These are phyloP conservation scores for Crenichthys baileyi DNA, from an alignment of 2,797 vertebrate species.

Conservation along the genomic window DNA sequence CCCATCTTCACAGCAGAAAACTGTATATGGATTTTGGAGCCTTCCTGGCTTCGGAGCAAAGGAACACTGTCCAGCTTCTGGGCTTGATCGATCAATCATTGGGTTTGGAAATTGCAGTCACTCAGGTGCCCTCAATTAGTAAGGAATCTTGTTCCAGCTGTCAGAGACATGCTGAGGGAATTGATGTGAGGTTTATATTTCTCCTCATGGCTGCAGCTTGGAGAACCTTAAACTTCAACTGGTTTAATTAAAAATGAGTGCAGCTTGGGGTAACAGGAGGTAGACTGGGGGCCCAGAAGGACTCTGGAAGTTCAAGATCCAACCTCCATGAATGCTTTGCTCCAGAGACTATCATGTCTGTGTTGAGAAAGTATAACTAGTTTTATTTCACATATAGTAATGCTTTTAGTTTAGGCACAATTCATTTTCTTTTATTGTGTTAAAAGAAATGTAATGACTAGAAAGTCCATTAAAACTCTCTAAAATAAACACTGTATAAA, in stretches of 20 bases:
- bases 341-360: not conserved
- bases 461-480: not conserved
- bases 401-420: not conserved
- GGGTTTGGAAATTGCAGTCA: constrained; percentile 30
- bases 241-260: constrained; percentile 38
- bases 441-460: not conserved
- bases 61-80: not conserved
- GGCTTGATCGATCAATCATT: constrained; percentile 53
- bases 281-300: not conserved
- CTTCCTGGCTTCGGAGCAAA: not conserved
- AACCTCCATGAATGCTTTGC: constrained; percentile 1
- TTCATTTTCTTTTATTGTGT: not conserved
- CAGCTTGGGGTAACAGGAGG: constrained; percentile 3
- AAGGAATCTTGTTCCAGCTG: constrained; percentile 35
- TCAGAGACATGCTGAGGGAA: constrained; percentile 10
- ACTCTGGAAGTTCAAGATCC: constrained; percentile 9
- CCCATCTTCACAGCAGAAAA: not conserved
- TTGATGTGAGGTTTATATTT: constrained; percentile 36
- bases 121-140: constrained; percentile 40
- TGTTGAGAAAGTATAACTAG: not conserved
- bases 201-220: constrained; percentile 20
- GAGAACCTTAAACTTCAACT: constrained; percentile 31
- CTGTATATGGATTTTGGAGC: not conserved
- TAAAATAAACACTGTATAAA: not conserved
- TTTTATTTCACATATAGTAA: too few species aligned